Conservation (phyloP, 2,888 invertebrate genomes). For the Pseudanteris insignis region DNA sequence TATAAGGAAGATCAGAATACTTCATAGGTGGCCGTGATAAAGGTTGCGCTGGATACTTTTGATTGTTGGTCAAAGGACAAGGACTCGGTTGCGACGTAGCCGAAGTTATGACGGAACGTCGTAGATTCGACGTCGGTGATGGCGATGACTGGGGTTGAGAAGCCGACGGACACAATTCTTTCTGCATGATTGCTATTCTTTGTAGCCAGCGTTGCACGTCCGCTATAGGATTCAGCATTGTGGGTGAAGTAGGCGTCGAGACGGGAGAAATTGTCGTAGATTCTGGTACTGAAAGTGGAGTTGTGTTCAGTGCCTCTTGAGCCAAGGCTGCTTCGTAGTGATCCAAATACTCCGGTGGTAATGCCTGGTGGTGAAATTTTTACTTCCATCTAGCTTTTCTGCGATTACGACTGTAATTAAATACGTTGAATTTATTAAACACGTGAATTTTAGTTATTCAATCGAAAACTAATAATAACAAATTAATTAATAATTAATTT, state of each 20-base stretch:
- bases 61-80: constrained; percentile 22
- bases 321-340: constrained; percentile 80
- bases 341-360: constrained; percentile 81
- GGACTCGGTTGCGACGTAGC: constrained; percentile 49
- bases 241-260: constrained; percentile 45
- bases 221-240: constrained; percentile 53
- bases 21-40: constrained; percentile 69
- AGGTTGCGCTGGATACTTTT: constrained; percentile 51
- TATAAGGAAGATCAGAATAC: constrained; percentile 86
- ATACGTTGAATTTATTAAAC: background rate
- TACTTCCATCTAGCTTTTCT: constrained; percentile 78
- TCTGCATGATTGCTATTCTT: constrained; percentile 78
- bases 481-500: too few species aligned
- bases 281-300: constrained; percentile 54
- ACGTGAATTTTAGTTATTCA: too few species aligned
- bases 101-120: constrained; percentile 61
- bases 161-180: constrained; percentile 64
- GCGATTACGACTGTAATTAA: constrained; percentile 63
- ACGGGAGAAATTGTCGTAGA: constrained; percentile 63
- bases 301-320: constrained; percentile 65
- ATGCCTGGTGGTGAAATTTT: constrained; percentile 82
- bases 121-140: constrained; percentile 3
- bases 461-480: too few species aligned
- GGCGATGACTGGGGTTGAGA: constrained; percentile 11
- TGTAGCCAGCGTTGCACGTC: constrained; percentile 75